Evolutionary conservation across 2,888 invertebrate species (phyloP).

Genomic region (Odontomyia ornata): DNA sequence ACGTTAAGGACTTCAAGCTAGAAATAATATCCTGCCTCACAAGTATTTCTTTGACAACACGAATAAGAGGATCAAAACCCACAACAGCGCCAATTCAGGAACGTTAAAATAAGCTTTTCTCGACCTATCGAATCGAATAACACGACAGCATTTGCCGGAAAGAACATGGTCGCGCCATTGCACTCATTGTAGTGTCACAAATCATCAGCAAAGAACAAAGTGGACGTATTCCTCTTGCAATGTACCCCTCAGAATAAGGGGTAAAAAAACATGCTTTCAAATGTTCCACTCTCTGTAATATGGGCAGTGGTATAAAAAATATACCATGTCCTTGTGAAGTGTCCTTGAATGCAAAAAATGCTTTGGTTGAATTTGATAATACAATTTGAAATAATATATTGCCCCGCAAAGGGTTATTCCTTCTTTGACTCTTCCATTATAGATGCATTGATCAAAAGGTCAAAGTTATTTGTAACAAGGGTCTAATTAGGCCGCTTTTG

Average conservation of each 20-base stretch:
- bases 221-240: background rate
- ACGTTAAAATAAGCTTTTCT: too few species aligned
- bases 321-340: background rate
- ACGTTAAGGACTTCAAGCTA: background rate
- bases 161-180: slow-evolving; percentile 6
- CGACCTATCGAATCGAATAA: background rate
- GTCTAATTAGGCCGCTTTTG: too few species aligned
- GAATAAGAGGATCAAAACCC: background rate
- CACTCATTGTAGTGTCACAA: background rate
- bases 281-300: background rate
- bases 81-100: too few species aligned
- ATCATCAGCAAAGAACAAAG: background rate
- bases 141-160: slow-evolving; percentile 10
- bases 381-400: too few species aligned
- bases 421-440: too few species aligned
- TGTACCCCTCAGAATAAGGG: background rate
- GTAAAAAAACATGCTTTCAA: background rate
- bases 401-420: too few species aligned
- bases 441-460: too few species aligned
- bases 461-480: too few species aligned
- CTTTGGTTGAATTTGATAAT: too few species aligned
- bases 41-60: background rate
- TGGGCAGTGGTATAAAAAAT: slow-evolving; percentile 9
- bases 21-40: background rate
- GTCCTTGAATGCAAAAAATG: background rate